Conservation (phyloP, 2,888 invertebrate genomes). For the Stegana nigrithorax region DNA sequence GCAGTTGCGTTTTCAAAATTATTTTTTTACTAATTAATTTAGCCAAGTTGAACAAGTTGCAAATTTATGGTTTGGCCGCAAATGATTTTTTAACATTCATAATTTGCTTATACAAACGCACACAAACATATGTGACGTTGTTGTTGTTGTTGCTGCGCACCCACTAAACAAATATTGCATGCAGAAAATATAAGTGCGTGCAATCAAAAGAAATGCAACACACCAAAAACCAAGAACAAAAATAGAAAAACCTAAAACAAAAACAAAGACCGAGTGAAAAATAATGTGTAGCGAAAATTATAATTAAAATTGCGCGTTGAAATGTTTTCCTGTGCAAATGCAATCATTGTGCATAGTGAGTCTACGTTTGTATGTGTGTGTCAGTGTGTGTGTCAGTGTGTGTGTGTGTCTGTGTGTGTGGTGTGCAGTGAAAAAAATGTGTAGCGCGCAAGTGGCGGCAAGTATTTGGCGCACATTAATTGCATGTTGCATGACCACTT, state of each 20-base stretch:
- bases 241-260: not conserved
- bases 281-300: no score
- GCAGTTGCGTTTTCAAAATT: no score
- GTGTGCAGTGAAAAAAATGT: no score
- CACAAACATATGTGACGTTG: not conserved
- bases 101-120: no score
- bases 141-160: not conserved
- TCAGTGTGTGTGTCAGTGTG: not conserved
- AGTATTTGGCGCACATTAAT: constrained; percentile 49
- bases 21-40: not conserved
- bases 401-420: not conserved
- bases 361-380: not conserved
- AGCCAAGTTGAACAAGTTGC: not conserved
- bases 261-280: no score
- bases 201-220: not conserved
- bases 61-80: constrained; percentile 6
- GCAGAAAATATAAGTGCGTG: not conserved
- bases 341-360: not conserved
- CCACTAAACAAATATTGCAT: not conserved
- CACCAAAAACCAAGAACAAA: no score
- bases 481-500: constrained; percentile 35
- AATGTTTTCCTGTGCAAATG: constrained; percentile 47
- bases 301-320: constrained; percentile 57
- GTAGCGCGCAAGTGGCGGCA: constrained; percentile 27
- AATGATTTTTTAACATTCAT: no score